Percentiles rank a stretch among this genome's conserved stretches.
Evolutionary conservation across 2,113 vertebrate species (phyloP).

Genomic region (Grus americana): DNA sequence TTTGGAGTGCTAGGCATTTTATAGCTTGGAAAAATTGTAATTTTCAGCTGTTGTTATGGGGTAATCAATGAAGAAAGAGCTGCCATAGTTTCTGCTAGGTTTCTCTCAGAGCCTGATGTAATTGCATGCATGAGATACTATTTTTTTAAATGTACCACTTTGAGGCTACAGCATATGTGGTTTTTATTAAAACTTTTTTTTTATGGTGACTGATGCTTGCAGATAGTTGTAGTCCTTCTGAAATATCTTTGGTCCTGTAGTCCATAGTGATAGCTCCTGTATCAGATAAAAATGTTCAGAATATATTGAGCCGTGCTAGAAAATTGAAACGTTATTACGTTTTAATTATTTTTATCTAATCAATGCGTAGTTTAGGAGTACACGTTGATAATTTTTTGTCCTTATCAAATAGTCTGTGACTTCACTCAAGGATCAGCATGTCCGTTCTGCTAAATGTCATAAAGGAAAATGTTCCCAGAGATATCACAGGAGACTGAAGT

Average conservation of each 20-base stretch:
- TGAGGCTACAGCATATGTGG: background rate
- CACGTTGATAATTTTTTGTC: background rate
- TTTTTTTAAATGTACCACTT: background rate
- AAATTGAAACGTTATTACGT: background rate
- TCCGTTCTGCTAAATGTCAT: background rate
- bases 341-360: background rate
- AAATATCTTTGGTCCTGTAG: background rate
- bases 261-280: background rate
- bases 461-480: background rate
- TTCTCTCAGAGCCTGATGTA: constrained; percentile 22
- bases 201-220: background rate
- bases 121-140: background rate
- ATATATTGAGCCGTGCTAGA: background rate
- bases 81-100: constrained; percentile 26
- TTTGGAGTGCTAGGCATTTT: constrained; percentile 55
- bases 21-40: constrained; percentile 60
- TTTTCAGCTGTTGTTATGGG: constrained; percentile 60
- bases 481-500: background rate
- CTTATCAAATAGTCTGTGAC: background rate
- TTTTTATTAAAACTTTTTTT: background rate
- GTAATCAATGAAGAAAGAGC: constrained; percentile 42
- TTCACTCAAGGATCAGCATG: background rate
- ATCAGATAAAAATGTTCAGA: background rate
- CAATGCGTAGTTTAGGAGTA: background rate
- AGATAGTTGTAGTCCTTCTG: background rate